These are phyloP conservation scores for Germaria angustata DNA, from an alignment of 2,888 invertebrate genomes.

Conservation along the genomic window DNA sequence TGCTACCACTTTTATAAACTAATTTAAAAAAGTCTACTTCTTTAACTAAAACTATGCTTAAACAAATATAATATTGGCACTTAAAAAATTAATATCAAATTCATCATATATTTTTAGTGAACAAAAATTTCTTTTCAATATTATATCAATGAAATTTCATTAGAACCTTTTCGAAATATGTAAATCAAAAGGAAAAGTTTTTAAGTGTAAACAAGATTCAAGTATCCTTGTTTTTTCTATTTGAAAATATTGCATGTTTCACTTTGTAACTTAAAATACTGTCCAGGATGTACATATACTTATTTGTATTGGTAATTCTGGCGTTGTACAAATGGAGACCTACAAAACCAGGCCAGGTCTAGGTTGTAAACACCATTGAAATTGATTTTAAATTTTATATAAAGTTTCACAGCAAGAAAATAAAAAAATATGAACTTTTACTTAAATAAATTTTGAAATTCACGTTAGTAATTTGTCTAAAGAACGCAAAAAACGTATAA, in stretches of 20 bases:
- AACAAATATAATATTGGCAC: neutral
- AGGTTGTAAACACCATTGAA: neutral
- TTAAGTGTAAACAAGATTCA: neutral
- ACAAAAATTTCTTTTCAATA: neutral
- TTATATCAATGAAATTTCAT: neutral
- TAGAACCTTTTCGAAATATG: neutral
- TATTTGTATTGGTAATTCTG: no score
- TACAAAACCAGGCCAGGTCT: neutral
- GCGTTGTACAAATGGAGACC: neutral
- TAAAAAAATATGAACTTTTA: no score
- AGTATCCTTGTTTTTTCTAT: neutral
- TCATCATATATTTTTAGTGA: no score
- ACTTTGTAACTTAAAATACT: neutral
- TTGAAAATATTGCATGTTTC: no score
- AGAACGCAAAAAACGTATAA: no score
- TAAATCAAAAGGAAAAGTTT: neutral
- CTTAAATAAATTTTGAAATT: no score
- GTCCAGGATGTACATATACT: no score
- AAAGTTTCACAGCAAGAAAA: no score
- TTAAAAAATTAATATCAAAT: neutral
- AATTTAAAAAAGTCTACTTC: neutral
- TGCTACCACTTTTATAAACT: slow-evolving; percentile 2
- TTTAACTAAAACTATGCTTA: no score
- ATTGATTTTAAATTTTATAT: neutral
- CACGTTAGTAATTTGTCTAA: no score